These are phyloP conservation scores for Cheilosia pagana DNA, from an alignment of 2,888 invertebrate species.

Conservation along the genomic window DNA sequence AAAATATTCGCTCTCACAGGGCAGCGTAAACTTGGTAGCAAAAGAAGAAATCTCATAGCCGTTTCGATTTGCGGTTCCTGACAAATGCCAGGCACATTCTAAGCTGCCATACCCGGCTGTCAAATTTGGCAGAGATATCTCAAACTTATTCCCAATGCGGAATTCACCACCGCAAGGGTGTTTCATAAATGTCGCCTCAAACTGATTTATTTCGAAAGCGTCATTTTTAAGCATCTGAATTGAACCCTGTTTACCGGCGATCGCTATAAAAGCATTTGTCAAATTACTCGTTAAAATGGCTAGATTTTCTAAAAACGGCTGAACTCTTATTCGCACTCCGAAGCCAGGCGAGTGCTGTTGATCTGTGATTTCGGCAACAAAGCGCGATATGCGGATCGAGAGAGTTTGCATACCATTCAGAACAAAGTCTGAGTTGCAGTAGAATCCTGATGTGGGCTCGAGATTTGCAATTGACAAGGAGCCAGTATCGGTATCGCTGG, in stretches of 20 bases:
- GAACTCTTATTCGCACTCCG: constrained; percentile 69
- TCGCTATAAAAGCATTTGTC: constrained; percentile 68
- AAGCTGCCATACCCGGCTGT: constrained; percentile 80
- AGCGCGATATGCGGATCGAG: constrained; percentile 76
- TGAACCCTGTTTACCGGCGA: constrained; percentile 74
- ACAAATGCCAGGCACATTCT: constrained; percentile 90
- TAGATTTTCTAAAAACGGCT: neutral
- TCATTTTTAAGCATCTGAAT: constrained; percentile 76
- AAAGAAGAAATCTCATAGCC: constrained; percentile 80
- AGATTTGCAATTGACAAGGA: constrained; percentile 82
- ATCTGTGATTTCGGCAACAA: neutral
- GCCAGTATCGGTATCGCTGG: constrained; percentile 81
- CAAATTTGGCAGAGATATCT: constrained; percentile 81
- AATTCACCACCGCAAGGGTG: constrained; percentile 89
- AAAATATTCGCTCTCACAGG: constrained; percentile 86
- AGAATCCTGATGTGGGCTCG: constrained; percentile 71
- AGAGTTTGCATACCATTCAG: constrained; percentile 77
- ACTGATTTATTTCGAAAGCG: constrained; percentile 52
- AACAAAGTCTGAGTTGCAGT: constrained; percentile 76
- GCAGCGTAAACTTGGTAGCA: constrained; percentile 85
- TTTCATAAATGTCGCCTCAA: constrained; percentile 85
- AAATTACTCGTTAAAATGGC: constrained; percentile 55
- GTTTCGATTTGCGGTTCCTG: constrained; percentile 41
- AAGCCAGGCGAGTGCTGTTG: neutral
- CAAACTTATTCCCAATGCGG: constrained; percentile 78